Evolutionary conservation across 2,888 invertebrate genomes (phyloP).

Genomic region (Netelia melanura): DNA sequence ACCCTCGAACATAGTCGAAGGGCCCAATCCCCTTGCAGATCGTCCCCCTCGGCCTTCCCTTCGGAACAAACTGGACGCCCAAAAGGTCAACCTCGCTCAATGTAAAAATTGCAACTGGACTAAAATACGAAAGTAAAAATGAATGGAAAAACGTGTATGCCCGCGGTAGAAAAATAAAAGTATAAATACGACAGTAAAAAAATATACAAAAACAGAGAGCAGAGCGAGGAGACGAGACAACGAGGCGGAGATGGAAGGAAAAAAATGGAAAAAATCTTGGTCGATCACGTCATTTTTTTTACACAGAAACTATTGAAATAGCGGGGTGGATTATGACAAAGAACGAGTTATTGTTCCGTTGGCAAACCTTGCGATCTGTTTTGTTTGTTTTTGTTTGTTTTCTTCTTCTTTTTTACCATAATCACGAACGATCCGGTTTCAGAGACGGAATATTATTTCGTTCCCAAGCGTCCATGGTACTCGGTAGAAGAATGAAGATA

Average conservation of each 20-base stretch:
- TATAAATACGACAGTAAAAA: neutral
- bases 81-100: constrained; percentile 57
- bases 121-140: constrained; percentile 65
- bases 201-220: neutral
- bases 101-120: constrained; percentile 49
- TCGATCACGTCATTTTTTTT: constrained; percentile 18
- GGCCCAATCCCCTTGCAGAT: constrained; percentile 23
- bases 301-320: constrained; percentile 36
- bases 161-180: constrained; percentile 12
- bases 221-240: constrained; percentile 6
- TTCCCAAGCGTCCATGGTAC: constrained; percentile 14
- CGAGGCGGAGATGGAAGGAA: neutral
- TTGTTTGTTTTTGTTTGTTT: neutral
- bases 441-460: constrained; percentile 27
- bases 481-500: neutral
- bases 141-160: constrained; percentile 49
- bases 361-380: neutral
- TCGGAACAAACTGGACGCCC: constrained; percentile 2
- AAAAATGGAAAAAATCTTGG: constrained; percentile 29
- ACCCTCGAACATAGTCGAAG: neutral
- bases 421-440: neutral
- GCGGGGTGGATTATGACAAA: neutral
- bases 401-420: neutral
- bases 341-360: neutral
- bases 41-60: neutral